Percentiles rank a stretch among this genome's conserved stretches.
Evolutionary conservation across 2,888 invertebrate species (phyloP).

Genomic region (Trissolcus japonicus): DNA sequence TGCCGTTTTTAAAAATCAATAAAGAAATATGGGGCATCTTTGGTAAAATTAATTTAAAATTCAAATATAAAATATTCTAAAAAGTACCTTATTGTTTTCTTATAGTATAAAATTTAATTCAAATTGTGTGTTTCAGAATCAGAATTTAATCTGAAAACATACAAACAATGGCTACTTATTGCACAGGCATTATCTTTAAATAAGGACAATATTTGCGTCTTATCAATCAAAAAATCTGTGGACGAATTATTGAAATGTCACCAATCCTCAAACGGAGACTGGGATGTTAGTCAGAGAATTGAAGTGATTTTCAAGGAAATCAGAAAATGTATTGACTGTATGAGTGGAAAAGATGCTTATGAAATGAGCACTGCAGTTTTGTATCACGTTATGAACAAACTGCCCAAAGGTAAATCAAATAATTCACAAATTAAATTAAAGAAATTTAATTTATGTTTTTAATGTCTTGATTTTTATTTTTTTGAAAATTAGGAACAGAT

Average conservation of each 20-base stretch:
- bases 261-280: conserved; percentile 50
- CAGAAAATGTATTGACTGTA: conserved; percentile 65
- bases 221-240: conserved; percentile 77
- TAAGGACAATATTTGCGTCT: conserved; percentile 76
- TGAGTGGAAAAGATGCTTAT: conserved; percentile 62
- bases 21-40: conserved; percentile 76
- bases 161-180: conserved; percentile 77
- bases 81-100: background rate
- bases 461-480: background rate
- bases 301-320: conserved; percentile 64
- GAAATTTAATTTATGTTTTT: too few species aligned
- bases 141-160: conserved; percentile 77
- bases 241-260: conserved; percentile 61
- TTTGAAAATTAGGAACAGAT: conserved; percentile 74
- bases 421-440: background rate
- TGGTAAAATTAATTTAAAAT: conserved; percentile 60
- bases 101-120: background rate
- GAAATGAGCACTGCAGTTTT: conserved; percentile 70
- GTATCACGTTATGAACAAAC: conserved; percentile 74
- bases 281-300: conserved; percentile 64
- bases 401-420: conserved; percentile 68
- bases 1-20: conserved; percentile 76
- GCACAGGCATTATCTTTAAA: conserved; percentile 73
- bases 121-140: conserved; percentile 62
- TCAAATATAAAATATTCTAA: background rate